Base-by-base conservation (phyloP, 1,140 invertebrate genomes). In the Hermetia illucens region DNA sequence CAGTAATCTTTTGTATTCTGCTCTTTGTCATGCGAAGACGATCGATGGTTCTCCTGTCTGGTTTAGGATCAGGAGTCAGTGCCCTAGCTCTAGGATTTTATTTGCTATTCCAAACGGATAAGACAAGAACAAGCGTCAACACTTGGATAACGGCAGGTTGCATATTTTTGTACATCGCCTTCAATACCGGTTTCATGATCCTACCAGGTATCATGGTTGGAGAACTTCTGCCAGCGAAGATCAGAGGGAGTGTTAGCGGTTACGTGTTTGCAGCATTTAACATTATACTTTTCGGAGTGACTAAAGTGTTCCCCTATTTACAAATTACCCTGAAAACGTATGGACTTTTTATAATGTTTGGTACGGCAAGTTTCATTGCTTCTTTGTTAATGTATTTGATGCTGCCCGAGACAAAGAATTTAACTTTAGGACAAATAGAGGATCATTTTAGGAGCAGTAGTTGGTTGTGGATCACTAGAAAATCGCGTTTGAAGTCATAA, bases 371-470 rank as follows among this genome's bases (percentile, higher is more conserved):
- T 2, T 38, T 72, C 2, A 47, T 81, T 4, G 69, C 76, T 4
- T 70, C 76, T 6, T 32, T 82, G 1, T 74, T 87, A 24, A 61
- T 82, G 38, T 82, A 71, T 44, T 59, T 85, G 1, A 63, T 79
- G 34, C 61, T 90, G 21, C 86, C 85, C 15, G 86, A 91, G 66
- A 89, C 85, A 0, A 88, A 83, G 54, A 77, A 80, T 12, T 73
- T 74, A 43, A 76, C 69, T 2, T 61, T 88, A 37, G 71, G 81
- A 40, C 76, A 90, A 64, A 85, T 89, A 40, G 78, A 82, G 59
- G 74, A 81, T 55, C 80, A 82, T 52, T 82, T 81, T 51, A 64
- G 74, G 46, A 72, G 72, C 41, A 55, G 68, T 12, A 77, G 77
- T 44, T 60, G 75, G 44, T 44, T 77, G 13, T 79, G 75, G 75